Evolutionary conservation across 2,888 invertebrate genomes (phyloP).

Genomic region (Drosophila rubida): DNA sequence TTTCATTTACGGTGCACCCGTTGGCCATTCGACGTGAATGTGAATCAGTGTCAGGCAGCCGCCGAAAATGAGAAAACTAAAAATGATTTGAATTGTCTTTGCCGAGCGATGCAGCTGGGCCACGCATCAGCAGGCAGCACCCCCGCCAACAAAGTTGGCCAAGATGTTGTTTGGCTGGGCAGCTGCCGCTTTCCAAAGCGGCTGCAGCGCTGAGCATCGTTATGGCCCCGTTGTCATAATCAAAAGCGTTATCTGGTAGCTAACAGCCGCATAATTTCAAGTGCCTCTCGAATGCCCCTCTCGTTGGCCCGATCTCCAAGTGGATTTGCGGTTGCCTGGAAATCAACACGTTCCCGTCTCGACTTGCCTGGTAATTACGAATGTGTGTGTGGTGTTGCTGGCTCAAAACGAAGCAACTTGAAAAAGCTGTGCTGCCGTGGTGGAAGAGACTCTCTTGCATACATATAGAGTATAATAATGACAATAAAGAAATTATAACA

Average conservation of each 20-base stretch:
- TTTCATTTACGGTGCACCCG: constrained; percentile 64
- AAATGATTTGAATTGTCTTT: constrained; percentile 65
- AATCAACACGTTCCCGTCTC: constrained; percentile 64
- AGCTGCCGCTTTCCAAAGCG: constrained; percentile 47
- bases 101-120: constrained; percentile 43
- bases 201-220: constrained; percentile 30
- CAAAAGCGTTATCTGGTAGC: constrained; percentile 82
- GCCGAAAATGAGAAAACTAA: constrained; percentile 26
- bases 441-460: not conserved
- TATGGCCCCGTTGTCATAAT: constrained; percentile 74
- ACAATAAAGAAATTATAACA: constrained; percentile 80
- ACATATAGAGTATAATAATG: constrained; percentile 60
- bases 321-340: constrained; percentile 77
- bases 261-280: constrained; percentile 80
- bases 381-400: constrained; percentile 38
- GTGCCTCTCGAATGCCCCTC: constrained; percentile 60
- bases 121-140: constrained; percentile 37
- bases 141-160: constrained; percentile 52
- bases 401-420: constrained; percentile 63
- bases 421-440: constrained; percentile 41
- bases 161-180: constrained; percentile 27
- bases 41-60: constrained; percentile 61
- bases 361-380: constrained; percentile 69
- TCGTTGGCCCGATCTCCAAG: constrained; percentile 58
- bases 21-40: constrained; percentile 63